Evolutionary conservation across 2,888 invertebrate genomes (phyloP).

Genomic region (Drosophila pseudotakahashii): DNA sequence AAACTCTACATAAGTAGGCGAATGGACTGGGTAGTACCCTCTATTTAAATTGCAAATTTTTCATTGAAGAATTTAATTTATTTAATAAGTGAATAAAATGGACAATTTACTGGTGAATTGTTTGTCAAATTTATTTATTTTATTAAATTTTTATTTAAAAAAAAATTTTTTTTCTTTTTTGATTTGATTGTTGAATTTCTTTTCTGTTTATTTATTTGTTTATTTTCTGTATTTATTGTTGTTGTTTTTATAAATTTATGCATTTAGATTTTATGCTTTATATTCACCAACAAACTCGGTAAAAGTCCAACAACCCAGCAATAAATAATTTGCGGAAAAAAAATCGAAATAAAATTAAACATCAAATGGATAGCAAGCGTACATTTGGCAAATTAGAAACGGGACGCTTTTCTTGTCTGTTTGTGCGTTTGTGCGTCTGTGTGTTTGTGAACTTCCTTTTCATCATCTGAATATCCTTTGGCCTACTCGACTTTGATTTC

Average conservation of each 20-base stretch:
- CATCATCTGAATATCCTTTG: slow-evolving; percentile 36
- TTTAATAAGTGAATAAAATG: not conserved
- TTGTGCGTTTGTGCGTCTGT: not conserved
- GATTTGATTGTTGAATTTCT: no score
- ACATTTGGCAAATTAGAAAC: slow-evolving; percentile 4
- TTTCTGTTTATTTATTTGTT: no score
- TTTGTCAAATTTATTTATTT: not conserved
- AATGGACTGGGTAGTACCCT: not conserved
- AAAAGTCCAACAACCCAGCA: not conserved
- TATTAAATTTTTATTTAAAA: not conserved
- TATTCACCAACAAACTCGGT: not conserved
- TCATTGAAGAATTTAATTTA: not conserved
- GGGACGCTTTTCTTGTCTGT: not conserved
- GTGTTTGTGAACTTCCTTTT: slow-evolving; percentile 25
- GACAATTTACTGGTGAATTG: not conserved
- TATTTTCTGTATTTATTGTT: no score
- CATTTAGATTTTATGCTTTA: not conserved
- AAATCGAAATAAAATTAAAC: slow-evolving; percentile 19
- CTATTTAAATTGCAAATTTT: no score
- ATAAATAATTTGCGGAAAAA: not conserved
- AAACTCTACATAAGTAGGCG: not conserved
- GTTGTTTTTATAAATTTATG: not conserved
- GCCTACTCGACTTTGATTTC: slow-evolving; percentile 28
- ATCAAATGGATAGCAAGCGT: slow-evolving; percentile 17
- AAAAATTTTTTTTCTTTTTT: no score